Conservation (phyloP, 1,140 invertebrate genomes). For the Globodera ellingtonae region DNA sequence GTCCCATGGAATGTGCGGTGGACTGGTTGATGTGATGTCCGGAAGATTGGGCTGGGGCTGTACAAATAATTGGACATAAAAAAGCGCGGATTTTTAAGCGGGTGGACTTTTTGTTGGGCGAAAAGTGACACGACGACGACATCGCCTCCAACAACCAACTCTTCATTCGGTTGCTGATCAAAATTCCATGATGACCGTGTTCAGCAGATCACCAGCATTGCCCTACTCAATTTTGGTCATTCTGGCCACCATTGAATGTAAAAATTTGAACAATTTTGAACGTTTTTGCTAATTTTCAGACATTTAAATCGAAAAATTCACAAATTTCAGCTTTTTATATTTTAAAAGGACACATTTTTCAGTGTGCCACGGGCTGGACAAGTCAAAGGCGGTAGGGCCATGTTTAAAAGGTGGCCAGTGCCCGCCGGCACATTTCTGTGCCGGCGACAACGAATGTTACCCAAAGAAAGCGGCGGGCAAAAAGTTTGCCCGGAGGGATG, state of each 20-base stretch:
- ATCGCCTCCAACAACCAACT: too few relatives aligned
- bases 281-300: too few relatives aligned
- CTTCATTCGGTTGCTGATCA: background rate
- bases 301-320: too few relatives aligned
- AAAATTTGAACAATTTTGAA: too few relatives aligned
- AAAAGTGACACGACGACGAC: background rate
- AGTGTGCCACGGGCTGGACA: background rate
- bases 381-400: conserved; percentile 6
- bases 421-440: background rate
- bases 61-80: background rate
- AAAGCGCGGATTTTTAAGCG: too few relatives aligned
- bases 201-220: background rate
- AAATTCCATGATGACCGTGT: background rate
- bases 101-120: background rate
- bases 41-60: background rate
- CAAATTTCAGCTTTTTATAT: too few relatives aligned
- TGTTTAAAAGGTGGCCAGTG: background rate
- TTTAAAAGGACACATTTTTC: background rate
- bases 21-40: background rate
- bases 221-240: background rate
- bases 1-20: too few relatives aligned
- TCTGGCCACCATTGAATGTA: background rate
- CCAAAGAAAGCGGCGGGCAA: conserved; percentile 4
- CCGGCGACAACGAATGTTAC: conserved; percentile 1
- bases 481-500: background rate